Base-by-base conservation (phyloP, 2,113 vertebrate genomes). In the Cnemophilus loriae region DNA sequence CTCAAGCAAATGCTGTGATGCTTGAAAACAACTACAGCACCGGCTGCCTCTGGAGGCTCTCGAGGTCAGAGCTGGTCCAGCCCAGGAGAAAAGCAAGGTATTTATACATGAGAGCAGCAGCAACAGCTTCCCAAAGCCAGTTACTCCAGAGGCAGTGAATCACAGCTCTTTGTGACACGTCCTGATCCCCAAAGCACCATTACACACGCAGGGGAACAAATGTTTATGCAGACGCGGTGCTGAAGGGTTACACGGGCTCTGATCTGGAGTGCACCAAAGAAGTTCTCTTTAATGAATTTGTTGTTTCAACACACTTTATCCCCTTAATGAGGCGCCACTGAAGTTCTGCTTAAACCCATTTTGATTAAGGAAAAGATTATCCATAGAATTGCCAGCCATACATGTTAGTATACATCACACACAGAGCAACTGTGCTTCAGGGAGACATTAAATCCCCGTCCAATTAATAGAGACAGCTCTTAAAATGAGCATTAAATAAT, bases 401-500 rank as follows among this genome's bases (percentile, higher is more conserved):
- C 11, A 3, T 20, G 74, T 73, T 82, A 20, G 67, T 61, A 47
- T 47, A 70, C 50, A 80, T 42, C 89, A 53, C 73, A 46, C 73
- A 63, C 42, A 59, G 46, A 73, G 28, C 84, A 74, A 69, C 39
- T 85, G 69, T 42, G 61, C 96, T 96, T 95, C 91, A 22, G 91
- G 93, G 89, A 95, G 69, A 94, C 79, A 64, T 94, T 85, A 96
- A 94, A 94, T 87, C 94, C 95, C 88, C 1, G 2, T 83, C 89
- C 88, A 70, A 92, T 95, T 95, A 96, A 96, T 81, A 84, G 68
- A 69, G 41, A 75, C 52, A 74, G 76, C 91, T 93, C 91, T 83
- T 93, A 28, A 96, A 91, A 93, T 37, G 70, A 91, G 74, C 69
- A 92, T 95, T 95, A 95, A 95, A 94, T 95, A 97, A 95, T 90